These are phyloP conservation scores for Yponomeuta malinellus DNA, from an alignment of 2,888 invertebrate species.

Conservation along the genomic window DNA sequence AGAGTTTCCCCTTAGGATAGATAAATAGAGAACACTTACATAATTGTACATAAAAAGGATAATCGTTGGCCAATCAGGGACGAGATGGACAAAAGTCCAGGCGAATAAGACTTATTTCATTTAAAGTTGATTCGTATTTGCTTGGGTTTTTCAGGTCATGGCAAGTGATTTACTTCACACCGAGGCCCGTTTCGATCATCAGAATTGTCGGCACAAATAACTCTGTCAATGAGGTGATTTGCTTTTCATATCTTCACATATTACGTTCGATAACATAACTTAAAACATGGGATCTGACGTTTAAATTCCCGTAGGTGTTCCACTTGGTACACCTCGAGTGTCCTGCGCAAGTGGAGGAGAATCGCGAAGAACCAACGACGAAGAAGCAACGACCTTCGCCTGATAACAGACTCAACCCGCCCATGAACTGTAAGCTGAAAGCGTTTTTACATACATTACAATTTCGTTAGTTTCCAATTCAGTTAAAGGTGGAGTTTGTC, in stretches of 20 bases:
- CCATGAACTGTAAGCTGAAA: conserved; percentile 4
- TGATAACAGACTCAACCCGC: conserved; percentile 23
- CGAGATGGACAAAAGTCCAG: no score
- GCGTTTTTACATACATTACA: background rate
- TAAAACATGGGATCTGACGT: background rate
- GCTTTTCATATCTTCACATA: background rate
- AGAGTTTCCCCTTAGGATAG: background rate
- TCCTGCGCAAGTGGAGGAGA: conserved; percentile 81
- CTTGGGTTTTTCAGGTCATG: conserved; percentile 80
- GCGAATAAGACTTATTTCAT: background rate
- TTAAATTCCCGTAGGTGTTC: conserved; percentile 82
- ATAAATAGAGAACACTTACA: no score
- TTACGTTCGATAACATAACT: background rate
- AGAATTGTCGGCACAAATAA: conserved; percentile 97
- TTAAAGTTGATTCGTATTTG: background rate
- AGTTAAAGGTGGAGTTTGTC: no score
- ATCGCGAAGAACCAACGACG: conserved; percentile 47
- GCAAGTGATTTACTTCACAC: conserved; percentile 92
- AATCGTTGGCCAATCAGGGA: no score
- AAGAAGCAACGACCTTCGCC: conserved; percentile 46
- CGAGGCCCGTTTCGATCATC: conserved; percentile 92
- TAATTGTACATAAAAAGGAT: no score
- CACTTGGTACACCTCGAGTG: conserved; percentile 99
- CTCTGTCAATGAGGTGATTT: conserved; percentile 93
- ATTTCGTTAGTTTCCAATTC: background rate